Evolutionary conservation across 2,113 vertebrate species (phyloP).

Genomic region (Pterocles orientalis): DNA sequence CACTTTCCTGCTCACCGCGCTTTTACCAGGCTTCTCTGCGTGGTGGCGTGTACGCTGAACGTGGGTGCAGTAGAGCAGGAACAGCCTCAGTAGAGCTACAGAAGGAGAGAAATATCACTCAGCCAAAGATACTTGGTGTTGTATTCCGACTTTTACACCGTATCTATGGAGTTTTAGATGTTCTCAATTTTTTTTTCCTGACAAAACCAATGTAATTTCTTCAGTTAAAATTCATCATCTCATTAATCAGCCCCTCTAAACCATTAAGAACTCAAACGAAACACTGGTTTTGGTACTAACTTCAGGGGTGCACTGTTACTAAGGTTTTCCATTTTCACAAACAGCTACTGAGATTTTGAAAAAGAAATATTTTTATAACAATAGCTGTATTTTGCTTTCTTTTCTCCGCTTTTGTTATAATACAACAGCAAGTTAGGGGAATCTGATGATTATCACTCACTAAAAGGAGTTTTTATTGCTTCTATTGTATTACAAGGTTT

Average conservation of each 20-base stretch:
- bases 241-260: neutral
- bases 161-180: neutral
- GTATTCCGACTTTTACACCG: neutral
- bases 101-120: neutral
- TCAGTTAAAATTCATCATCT: neutral
- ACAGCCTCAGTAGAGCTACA: neutral
- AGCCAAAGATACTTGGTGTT: neutral
- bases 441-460: neutral
- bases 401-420: neutral
- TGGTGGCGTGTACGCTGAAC: accelerated
- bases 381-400: neutral
- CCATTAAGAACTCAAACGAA: neutral
- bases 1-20: accelerated
- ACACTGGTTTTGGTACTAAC: neutral
- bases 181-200: neutral
- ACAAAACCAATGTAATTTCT: neutral
- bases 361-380: neutral
- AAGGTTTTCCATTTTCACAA: neutral
- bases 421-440: neutral
- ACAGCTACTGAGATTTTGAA: neutral
- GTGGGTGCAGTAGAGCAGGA: accelerated
- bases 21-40: neutral
- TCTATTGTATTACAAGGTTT: constrained; percentile 36
- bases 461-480: neutral
- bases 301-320: neutral